Evolutionary conservation across 1,140 invertebrate species (phyloP).

Genomic region (Zaprionus ghesquierei): DNA sequence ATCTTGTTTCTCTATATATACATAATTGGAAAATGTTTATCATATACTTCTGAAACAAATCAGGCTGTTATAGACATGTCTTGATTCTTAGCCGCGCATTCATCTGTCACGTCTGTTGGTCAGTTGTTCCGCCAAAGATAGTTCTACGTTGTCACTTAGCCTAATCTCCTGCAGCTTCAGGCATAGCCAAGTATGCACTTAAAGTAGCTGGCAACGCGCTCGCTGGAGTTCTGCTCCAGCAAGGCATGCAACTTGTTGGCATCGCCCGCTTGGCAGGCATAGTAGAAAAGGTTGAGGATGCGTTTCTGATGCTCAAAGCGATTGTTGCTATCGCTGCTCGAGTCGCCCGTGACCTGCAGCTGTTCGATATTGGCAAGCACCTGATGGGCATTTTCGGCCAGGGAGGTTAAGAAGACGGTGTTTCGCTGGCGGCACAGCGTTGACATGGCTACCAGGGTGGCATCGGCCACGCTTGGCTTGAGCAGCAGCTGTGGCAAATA

Average conservation of each 20-base stretch:
- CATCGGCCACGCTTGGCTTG: conserved; percentile 56
- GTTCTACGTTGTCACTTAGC: no score
- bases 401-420: conserved; percentile 43
- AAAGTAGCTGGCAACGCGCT: conserved; percentile 52
- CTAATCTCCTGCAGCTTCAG: neutral
- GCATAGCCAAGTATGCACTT: conserved; percentile 49
- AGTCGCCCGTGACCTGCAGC: conserved; percentile 54
- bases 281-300: conserved; percentile 73
- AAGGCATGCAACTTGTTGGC: conserved; percentile 18
- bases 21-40: neutral
- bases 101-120: no score
- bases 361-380: conserved; percentile 50
- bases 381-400: conserved; percentile 12
- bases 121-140: no score
- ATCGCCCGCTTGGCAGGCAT: conserved; percentile 26
- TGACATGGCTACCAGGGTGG: conserved; percentile 62
- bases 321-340: neutral
- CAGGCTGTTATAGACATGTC: no score
- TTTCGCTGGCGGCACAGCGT: conserved; percentile 72
- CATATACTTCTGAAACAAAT: neutral
- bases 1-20: neutral
- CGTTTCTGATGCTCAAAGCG: conserved; percentile 69
- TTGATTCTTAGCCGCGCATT: no score
- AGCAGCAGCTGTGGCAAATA: conserved; percentile 66
- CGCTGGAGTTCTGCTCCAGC: neutral